A percentile compares a stretch with the other conserved stretches of the same genome.
These are phyloP conservation scores for Nephrotoma flavescens DNA, from an alignment of 2,888 invertebrate genomes.

Conservation along the genomic window DNA sequence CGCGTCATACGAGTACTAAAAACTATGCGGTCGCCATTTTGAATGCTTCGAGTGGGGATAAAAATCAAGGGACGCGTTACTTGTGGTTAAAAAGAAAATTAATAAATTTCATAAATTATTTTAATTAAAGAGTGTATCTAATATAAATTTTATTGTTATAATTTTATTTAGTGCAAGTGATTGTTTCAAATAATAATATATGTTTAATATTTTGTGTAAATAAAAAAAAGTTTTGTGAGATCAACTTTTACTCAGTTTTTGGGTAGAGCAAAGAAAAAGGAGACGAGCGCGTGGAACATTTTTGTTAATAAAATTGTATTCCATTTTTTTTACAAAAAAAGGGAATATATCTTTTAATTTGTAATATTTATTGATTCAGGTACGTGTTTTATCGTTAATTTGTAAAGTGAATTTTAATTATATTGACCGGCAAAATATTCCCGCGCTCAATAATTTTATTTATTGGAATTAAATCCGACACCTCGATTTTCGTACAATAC, in stretches of 20 bases:
- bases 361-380: neutral
- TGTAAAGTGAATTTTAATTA: neutral
- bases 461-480: neutral
- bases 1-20: conserved; percentile 5
- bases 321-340: neutral
- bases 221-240: neutral
- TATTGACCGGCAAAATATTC: neutral
- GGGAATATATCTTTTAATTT: neutral
- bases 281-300: conserved; percentile 7
- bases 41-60: conserved; percentile 6
- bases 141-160: neutral
- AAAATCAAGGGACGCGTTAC: conserved; percentile 5
- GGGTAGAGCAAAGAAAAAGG: conserved; percentile 6
- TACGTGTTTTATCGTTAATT: neutral
- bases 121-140: neutral
- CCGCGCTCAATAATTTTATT: neutral
- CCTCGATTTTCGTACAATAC: neutral
- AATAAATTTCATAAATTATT: neutral
- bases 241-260: neutral
- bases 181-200: neutral
- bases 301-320: neutral
- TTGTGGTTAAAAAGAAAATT: conserved; percentile 3
- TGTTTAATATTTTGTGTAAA: conserved; percentile 1
- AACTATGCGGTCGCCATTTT: conserved; percentile 4
- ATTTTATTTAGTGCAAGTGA: conserved; percentile 4